Base-by-base conservation (phyloP, 2,797 vertebrate genomes). In the Enteromius radiatus region DNA sequence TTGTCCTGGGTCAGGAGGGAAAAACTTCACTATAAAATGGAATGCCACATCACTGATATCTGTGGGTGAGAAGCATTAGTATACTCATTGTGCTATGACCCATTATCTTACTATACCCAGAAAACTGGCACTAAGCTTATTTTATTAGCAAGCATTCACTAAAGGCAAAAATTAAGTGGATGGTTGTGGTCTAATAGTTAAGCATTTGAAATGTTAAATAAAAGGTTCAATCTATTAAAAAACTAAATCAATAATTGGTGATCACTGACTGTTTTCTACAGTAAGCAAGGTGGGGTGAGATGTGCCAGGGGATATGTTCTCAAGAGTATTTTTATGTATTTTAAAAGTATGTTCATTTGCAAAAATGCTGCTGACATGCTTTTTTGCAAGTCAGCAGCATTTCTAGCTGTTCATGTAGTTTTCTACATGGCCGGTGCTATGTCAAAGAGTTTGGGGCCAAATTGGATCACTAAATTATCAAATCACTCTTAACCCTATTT, bases 21-120 rank as follows among this genome's bases (percentile, higher is more conserved):
- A 99, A 92, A 99, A 98, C 93, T 99, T 99, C 76, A 99, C 97
- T 90, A 98, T 97, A 90, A 98, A 99, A 94, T 96, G 96, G 93
- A 99, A 98, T 92, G 97, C 94, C 90, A 97, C 91, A 86, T 98
- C 96, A 91, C 91, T 96, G 92, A 94, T 95, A 94, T 96, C 97
- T 99, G 93, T 88, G 11, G 38, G 6, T 88, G 10, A 38, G 11
- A 81, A 82, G 71, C 14, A 81, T 63, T 64, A n/a, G 47, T 77
- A 31, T 19, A 26, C 73, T 3, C 14, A 33, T 10, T 43, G 10
- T 43, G 9, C 41, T 2, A 43, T 43, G 11, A 11, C 9, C 41
- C 28, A 84, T 26, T 36, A 74, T 56, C 10, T 63, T 64, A 47
- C 49, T 77, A 21, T 26, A 26, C 73, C 21, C 14, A 36, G 10